Evolutionary conservation across 2,797 vertebrate genomes (phyloP).

Genomic region (Rachycentron canadum): DNA sequence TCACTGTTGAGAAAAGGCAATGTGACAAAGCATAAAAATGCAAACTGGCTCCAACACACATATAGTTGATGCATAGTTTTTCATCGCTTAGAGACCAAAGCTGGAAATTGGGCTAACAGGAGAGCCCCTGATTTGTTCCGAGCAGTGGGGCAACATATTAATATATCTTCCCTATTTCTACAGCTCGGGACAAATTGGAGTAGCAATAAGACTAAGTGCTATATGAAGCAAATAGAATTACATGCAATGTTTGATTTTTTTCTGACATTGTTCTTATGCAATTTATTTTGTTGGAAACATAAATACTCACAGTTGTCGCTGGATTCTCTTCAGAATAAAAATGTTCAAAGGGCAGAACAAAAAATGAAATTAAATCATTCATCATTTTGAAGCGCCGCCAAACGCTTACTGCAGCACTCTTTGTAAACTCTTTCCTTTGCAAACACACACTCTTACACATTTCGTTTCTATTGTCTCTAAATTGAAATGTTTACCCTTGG

Average conservation of each 20-base stretch:
- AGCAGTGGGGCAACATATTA: slow-evolving; percentile 43
- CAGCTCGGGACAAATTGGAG: slow-evolving; percentile 43
- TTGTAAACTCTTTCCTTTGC: slow-evolving; percentile 20
- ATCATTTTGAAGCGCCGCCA: slow-evolving; percentile 69
- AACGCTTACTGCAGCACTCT: slow-evolving; percentile 49
- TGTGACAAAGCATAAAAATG: slow-evolving; percentile 2
- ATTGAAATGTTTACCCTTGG: slow-evolving; percentile 47
- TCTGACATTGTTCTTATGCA: slow-evolving; percentile 30
- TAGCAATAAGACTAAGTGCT: slow-evolving; percentile 35
- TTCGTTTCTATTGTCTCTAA: slow-evolving; percentile 31
- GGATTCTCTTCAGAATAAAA: slow-evolving; percentile 58
- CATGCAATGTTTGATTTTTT: slow-evolving; percentile 40
- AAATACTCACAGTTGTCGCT: slow-evolving; percentile 51
- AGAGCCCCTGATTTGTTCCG: slow-evolving; percentile 35
- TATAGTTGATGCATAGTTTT: slow-evolving; percentile 3
- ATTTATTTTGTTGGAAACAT: slow-evolving; percentile 51
- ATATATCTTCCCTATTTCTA: slow-evolving; percentile 1
- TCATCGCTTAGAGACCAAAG: slow-evolving; percentile 10
- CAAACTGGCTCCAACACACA: slow-evolving; percentile 10
- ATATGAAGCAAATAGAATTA: slow-evolving; percentile 55
- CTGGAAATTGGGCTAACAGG: slow-evolving; percentile 40
- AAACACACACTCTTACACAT: neutral
- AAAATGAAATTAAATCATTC: slow-evolving; percentile 79
- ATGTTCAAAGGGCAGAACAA: slow-evolving; percentile 75
- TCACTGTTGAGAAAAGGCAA: slow-evolving; percentile 13